Evolutionary conservation across 2,113 vertebrate genomes (phyloP), one percentile per base, ranked within the genome.

Genomic region (Blennius ocellaris): DNA sequence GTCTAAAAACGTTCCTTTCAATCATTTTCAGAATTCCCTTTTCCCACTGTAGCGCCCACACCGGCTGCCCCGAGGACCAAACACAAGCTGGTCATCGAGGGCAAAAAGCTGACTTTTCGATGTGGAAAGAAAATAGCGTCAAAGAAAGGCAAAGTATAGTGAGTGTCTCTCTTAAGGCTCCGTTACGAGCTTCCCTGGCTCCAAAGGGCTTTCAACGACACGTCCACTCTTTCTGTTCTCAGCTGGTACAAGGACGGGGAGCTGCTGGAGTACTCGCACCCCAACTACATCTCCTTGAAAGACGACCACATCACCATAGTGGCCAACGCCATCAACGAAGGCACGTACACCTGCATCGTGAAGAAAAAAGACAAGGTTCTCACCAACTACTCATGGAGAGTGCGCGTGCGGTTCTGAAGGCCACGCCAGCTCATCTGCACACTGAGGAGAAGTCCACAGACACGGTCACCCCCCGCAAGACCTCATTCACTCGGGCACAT

Each of bases 221-320:
- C 41, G 6, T n/a, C 49, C 2, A 30, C 21, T 30, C 21, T 80
- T 80, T 68, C 15, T 12, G 5, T 73, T 38, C n/a, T 16, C 92
- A 99, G 97, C 90, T 99, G 97, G 97, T 99, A 97, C 74, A 99
- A 99, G 90, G 97, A 99, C 11, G 95, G 95, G 21, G 97, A 99
- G 82, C 94, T 96, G 40, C 93, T 99, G 85, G 95, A 98, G 84
- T 96, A 89, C 78, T 98, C 96, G 1, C 97, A 98, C 21, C 96
- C 96, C 0, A 96, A 97, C 66, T 99, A 99, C 90, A 92, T 99
- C 73, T 94, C 92, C 65, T 81, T 99, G 70, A 96, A 95, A 0
- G 94, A 96, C 0, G 96, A 97, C 58, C 96, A 95, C 86, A 95
- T 99, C 73, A 98, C 94, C 77, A 96, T 99, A 67, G 96, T 98